Evolutionary conservation across 2,888 invertebrate species (phyloP).

Genomic region (Diarsia mendica): DNA sequence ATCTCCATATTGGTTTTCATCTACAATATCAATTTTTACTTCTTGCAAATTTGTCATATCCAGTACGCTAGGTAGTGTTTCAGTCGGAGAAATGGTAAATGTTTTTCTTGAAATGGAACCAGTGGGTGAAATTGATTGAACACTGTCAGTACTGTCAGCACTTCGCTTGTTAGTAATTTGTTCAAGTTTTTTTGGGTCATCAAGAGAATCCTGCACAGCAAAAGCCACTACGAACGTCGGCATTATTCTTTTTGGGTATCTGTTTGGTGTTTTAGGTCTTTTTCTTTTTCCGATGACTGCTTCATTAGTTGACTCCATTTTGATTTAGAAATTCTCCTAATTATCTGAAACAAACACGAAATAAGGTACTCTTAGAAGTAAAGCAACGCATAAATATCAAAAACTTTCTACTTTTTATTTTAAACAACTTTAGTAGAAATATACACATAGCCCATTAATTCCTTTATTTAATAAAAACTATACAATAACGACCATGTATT

Average conservation of each 20-base stretch:
- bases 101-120: slow-evolving; percentile 63
- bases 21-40: slow-evolving; percentile 58
- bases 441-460: not conserved
- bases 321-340: slow-evolving; percentile 36
- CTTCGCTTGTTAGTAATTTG: slow-evolving; percentile 67
- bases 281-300: slow-evolving; percentile 36
- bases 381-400: not conserved
- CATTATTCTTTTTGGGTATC: slow-evolving; percentile 58
- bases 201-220: slow-evolving; percentile 71
- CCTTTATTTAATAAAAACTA: slow-evolving; percentile 41
- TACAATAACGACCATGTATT: slow-evolving; percentile 47
- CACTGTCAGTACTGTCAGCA: slow-evolving; percentile 53
- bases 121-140: slow-evolving; percentile 62
- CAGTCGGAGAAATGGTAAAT: slow-evolving; percentile 53
- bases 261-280: slow-evolving; percentile 57
- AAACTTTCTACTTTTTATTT: no score
- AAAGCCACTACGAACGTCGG: slow-evolving; percentile 73
- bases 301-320: slow-evolving; percentile 62
- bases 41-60: slow-evolving; percentile 45
- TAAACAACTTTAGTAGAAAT: slow-evolving; percentile 14
- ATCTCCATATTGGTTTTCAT: slow-evolving; percentile 58
- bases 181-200: slow-evolving; percentile 66
- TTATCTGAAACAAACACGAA: slow-evolving; percentile 59
- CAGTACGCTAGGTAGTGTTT: slow-evolving; percentile 41
- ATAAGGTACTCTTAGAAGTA: slow-evolving; percentile 36